phyloP scores from a whole-genome alignment of 2,113 vertebrate species.

The Zosterops pallidus region DNA sequence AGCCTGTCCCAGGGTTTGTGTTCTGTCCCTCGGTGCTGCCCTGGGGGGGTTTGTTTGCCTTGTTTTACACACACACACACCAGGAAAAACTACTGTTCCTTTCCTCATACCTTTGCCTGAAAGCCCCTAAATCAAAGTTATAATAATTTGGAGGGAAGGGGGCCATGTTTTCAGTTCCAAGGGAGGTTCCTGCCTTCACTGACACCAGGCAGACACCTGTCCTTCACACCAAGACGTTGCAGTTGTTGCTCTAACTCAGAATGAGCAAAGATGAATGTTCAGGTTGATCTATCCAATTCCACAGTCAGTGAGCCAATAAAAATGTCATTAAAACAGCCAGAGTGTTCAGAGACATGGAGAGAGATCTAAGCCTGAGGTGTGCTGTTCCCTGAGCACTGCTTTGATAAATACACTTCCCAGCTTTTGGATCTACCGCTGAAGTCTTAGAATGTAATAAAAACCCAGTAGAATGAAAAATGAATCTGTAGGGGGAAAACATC shows the following conservation, averaged over 20 bases:
- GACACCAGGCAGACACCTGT: not conserved
- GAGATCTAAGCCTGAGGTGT: not conserved
- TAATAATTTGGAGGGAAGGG: not conserved
- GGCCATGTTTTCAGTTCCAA: not conserved
- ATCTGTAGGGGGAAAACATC: not conserved
- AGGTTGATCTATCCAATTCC: not conserved
- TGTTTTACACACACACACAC: fast-evolving
- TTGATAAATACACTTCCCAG: not conserved
- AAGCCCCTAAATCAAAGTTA: fast-evolving
- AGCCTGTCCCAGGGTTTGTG: not conserved
- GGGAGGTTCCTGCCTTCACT: not conserved
- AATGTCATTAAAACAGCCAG: not conserved
- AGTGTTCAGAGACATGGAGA: not conserved
- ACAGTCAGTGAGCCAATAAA: not conserved
- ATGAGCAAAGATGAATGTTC: not conserved
- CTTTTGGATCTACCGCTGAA: not conserved
- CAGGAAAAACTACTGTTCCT: not conserved
- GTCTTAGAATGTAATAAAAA: not conserved
- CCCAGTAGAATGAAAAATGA: not conserved
- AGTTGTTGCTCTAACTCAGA: not conserved
- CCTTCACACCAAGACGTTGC: not conserved
- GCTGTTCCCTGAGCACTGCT: not conserved
- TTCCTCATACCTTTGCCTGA: fast-evolving
- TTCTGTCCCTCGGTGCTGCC: fast-evolving
- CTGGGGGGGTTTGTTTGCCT: not conserved